A percentile compares a stretch with the other conserved stretches of the same genome.
These are phyloP conservation scores for Chrysogorgia sp. DNA, from an alignment of 92 coral and sea anemone species.

Conservation along the genomic window DNA sequence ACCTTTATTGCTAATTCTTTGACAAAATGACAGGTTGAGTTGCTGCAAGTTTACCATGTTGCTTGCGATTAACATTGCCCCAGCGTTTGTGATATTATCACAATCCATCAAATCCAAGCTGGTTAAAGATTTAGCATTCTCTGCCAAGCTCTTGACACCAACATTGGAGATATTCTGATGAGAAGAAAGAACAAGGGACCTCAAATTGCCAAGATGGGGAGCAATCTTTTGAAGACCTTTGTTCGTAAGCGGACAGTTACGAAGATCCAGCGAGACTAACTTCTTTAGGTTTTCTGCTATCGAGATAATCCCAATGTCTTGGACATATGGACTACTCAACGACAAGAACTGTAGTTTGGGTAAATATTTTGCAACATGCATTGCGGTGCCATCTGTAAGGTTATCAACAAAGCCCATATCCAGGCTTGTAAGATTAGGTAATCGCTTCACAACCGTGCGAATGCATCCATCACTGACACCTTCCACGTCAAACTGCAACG, in stretches of 20 bases:
- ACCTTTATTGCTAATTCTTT: slow-evolving; percentile 80
- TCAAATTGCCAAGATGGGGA: slow-evolving; percentile 62
- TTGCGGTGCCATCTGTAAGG: slow-evolving; percentile 76
- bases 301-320: slow-evolving; percentile 67
- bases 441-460: slow-evolving; percentile 63
- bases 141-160: slow-evolving; percentile 77
- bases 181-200: slow-evolving; percentile 72
- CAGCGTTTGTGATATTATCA: slow-evolving; percentile 76
- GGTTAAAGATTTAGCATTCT: slow-evolving; percentile 72
- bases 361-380: slow-evolving; percentile 65
- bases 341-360: slow-evolving; percentile 76
- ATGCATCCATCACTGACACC: slow-evolving; percentile 74
- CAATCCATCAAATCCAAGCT: slow-evolving; percentile 92
- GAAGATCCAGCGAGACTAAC: slow-evolving; percentile 74
- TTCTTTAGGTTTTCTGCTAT: slow-evolving; percentile 75
- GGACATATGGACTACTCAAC: slow-evolving; percentile 76
- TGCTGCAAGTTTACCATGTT: slow-evolving; percentile 70
- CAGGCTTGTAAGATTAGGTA: slow-evolving; percentile 69
- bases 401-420: slow-evolving; percentile 86
- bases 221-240: slow-evolving; percentile 74
- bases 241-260: slow-evolving; percentile 80
- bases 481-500: slow-evolving; percentile 80
- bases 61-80: slow-evolving; percentile 70
- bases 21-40: slow-evolving; percentile 83
- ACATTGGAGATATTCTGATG: slow-evolving; percentile 80